A percentile compares a stretch with the other conserved stretches of the same genome.
These are phyloP conservation scores for Eleutherodactylus coqui DNA, from an alignment of 2,797 vertebrate species.

Conservation along the genomic window DNA sequence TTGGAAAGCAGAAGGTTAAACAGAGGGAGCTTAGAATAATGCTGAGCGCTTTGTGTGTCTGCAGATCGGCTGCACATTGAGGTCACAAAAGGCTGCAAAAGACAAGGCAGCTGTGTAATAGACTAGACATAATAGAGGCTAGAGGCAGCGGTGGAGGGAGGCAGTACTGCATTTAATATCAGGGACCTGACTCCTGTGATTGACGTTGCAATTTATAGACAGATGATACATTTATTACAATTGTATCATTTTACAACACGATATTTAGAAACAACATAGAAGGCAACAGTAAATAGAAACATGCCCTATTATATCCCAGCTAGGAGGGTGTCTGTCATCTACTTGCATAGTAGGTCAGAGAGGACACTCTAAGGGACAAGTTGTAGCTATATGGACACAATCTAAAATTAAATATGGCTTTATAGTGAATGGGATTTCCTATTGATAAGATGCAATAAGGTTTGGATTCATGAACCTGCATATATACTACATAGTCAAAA, in stretches of 20 bases:
- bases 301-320: not conserved
- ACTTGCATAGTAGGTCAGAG: not conserved
- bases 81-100: conserved; percentile 17
- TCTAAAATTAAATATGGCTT: not conserved
- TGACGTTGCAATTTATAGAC: too few species aligned
- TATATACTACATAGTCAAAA: not conserved
- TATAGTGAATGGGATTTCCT: not conserved
- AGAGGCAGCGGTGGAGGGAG: not conserved
- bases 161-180: not conserved
- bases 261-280: not conserved
- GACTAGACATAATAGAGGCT: conserved; percentile 16
- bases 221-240: not conserved
- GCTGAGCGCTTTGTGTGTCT: conserved; percentile 32
- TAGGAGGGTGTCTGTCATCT: not conserved
- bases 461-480: not conserved
- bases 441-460: not conserved
- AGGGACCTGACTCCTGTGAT: not conserved
- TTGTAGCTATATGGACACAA: not conserved
- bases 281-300: not conserved
- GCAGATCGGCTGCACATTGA: conserved; percentile 46
- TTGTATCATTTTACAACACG: not conserved
- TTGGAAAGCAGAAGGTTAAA: conserved; percentile 57
- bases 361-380: not conserved
- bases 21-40: conserved; percentile 39
- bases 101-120: conserved; percentile 12